Base-by-base conservation (phyloP, 2,888 invertebrate species). In the Aphidoletes aphidimyza region DNA sequence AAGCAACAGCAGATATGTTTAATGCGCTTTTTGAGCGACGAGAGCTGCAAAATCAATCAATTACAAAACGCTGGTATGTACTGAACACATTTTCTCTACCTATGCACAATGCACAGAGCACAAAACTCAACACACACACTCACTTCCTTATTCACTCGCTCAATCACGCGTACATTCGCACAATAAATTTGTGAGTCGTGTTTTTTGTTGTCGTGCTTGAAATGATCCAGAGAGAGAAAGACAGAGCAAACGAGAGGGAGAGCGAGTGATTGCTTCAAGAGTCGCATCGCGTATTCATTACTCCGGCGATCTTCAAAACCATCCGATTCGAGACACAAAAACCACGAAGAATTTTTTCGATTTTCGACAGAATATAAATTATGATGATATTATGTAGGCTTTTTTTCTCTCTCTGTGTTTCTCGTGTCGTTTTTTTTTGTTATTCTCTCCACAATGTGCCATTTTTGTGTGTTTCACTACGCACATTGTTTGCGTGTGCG, bases 281-380 rank as follows among this genome's bases (percentile, higher is more conserved):
- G 8, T 69, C 30, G 26, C 26, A 30, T 54, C 14, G 34, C 34
- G 69, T 69, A 54, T 54, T 30, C 69, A 22, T 1, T 54, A 54
- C 54, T 54, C 54, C 14, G 26, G n/a, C n/a, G n/a, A n/a, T 69
- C 69, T 69, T 69, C 69, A 69, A 69, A 54, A 26, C 14, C 69
- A n/a, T 11, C 69, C 69, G 69, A 69, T 69, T 5, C 69, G 69
- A 54, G 22, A 69, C 69, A 69, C 69, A 69, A 69, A 26, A 69
- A 69, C 69, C 34, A 69, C 69, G 34, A 69, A 69, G 34, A 69
- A 69, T 69, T 69, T 30, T 69, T 69, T 69, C 69, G 69, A 69
- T 69, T 69, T 69, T 69, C 69, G 69, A 69, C 69, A 69, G 69
- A 69, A 69, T 69, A 69, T 69, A 69, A 69, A 69, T 69, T 69